A percentile compares a stretch with the other conserved stretches of the same genome.
Evolutionary conservation across 2,113 vertebrate genomes (phyloP).

Genomic region (Cacatua alba): DNA sequence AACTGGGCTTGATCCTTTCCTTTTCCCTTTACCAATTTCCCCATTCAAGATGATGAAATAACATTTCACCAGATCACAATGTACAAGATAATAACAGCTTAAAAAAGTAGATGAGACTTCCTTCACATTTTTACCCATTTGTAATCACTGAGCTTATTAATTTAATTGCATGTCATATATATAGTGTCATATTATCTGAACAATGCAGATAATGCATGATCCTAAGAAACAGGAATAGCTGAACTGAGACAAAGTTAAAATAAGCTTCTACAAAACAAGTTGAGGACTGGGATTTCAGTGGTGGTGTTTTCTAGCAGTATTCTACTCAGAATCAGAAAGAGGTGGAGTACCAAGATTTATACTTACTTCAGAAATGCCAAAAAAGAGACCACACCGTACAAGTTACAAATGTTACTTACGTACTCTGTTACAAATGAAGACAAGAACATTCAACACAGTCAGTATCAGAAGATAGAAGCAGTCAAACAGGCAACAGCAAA

Average conservation of each 20-base stretch:
- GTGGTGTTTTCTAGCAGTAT: background rate
- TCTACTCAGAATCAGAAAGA: background rate
- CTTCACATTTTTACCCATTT: background rate
- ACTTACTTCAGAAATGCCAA: background rate
- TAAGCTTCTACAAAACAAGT: background rate
- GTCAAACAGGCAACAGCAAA: background rate
- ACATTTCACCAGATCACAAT: background rate
- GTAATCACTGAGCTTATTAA: background rate
- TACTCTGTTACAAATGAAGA: background rate
- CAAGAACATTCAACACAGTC: accelerated
- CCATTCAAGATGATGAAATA: background rate
- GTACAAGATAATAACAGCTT: background rate
- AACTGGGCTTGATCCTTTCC: background rate
- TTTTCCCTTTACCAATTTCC: background rate
- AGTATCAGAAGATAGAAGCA: background rate
- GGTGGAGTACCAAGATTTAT: background rate
- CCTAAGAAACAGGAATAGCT: background rate
- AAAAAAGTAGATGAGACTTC: background rate
- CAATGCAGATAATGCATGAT: background rate
- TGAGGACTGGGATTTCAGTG: background rate
- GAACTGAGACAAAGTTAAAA: background rate
- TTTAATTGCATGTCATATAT: background rate
- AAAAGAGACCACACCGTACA: background rate
- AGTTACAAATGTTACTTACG: too few relatives aligned
- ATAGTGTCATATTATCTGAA: background rate